phyloP scores from a whole-genome alignment of 2,113 vertebrate genomes.

The Felis catus region DNA sequence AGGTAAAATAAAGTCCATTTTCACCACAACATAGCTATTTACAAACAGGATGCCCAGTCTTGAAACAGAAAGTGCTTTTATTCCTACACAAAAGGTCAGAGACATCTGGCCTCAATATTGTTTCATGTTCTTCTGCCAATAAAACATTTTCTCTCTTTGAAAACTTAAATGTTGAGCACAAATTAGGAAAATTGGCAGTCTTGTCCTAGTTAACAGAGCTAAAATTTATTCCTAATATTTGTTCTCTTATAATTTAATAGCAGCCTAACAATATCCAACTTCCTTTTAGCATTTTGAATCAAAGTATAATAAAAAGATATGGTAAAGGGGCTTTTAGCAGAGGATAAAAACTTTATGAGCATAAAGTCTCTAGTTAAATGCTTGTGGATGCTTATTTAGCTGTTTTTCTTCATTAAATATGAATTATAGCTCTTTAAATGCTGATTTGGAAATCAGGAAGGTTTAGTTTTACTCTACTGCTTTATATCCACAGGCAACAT shows the following conservation, averaged over 20 bases:
- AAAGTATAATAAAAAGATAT: conserved; percentile 75
- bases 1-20: conserved; percentile 61
- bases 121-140: conserved; percentile 59
- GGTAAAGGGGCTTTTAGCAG: conserved; percentile 75
- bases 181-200: conserved; percentile 70
- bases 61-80: conserved; percentile 51
- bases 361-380: conserved; percentile 75
- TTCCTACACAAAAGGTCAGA: conserved; percentile 44
- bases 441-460: conserved; percentile 76
- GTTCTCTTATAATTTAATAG: conserved; percentile 74
- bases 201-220: conserved; percentile 55
- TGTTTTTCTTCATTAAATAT: conserved; percentile 84
- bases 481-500: conserved; percentile 72
- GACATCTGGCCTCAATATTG: conserved; percentile 61
- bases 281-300: conserved; percentile 71
- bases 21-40: conserved; percentile 25
- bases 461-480: conserved; percentile 76
- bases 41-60: neutral
- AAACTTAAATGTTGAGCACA: conserved; percentile 12
- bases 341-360: conserved; percentile 75
- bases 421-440: conserved; percentile 81
- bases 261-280: conserved; percentile 73
- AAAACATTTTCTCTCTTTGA: conserved; percentile 57
- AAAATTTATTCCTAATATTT: conserved; percentile 75
- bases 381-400: conserved; percentile 75